These are phyloP conservation scores for Paedocypris sp. DNA, from an alignment of 2,113 vertebrate species.

Conservation along the genomic window DNA sequence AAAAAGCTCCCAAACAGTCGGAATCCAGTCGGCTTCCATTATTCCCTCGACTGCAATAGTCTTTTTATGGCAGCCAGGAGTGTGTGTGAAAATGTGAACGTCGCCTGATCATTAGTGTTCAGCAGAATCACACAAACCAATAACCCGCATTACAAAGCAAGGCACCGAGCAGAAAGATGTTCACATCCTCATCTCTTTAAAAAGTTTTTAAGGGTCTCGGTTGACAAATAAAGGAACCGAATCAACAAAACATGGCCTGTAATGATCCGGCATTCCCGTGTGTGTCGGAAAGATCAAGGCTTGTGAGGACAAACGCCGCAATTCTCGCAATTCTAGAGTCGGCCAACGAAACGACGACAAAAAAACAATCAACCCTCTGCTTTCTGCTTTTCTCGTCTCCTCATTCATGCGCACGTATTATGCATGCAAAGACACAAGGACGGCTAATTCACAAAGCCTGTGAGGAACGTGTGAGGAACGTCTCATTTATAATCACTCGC, in stretches of 20 bases:
- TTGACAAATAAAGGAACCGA: not conserved
- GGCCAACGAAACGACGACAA: not conserved
- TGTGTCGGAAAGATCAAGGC: not conserved
- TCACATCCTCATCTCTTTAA: too few relatives aligned
- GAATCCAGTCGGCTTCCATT: not conserved
- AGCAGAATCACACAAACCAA: not conserved
- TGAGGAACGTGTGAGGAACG: not conserved
- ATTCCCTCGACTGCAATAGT: not conserved
- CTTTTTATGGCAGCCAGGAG: constrained; percentile 19
- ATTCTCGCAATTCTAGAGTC: not conserved
- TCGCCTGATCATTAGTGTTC: constrained; percentile 11
- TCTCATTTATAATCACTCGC: not conserved
- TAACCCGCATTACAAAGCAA: not conserved
- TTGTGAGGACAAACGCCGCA: not conserved
- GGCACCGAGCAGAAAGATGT: too few relatives aligned
- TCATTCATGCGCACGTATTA: too few relatives aligned
- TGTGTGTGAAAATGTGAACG: constrained; percentile 9
- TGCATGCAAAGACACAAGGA: not conserved
- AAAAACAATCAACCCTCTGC: too few relatives aligned
- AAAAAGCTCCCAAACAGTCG: not conserved
- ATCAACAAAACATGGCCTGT: not conserved
- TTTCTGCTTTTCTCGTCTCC: too few relatives aligned
- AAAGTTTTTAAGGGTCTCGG: too few relatives aligned
- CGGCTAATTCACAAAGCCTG: not conserved
- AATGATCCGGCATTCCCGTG: not conserved